Evolutionary conservation across 2,113 vertebrate genomes (phyloP).

Genomic region (Vimba vimba): DNA sequence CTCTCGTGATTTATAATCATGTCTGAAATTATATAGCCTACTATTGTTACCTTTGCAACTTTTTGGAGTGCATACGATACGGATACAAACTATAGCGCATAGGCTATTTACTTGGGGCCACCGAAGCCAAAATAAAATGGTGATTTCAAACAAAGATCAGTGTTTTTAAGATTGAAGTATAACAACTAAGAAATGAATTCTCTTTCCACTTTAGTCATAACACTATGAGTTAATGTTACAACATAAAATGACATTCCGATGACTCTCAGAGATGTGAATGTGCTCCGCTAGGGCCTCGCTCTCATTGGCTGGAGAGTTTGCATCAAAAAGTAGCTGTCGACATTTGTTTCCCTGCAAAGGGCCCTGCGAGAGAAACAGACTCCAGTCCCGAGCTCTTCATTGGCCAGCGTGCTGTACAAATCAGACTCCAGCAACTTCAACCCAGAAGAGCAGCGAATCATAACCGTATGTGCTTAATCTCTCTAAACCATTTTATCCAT

Average conservation of each 20-base stretch:
- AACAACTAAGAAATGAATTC: not conserved
- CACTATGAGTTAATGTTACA: conserved; percentile 79
- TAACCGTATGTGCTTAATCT: conserved; percentile 70
- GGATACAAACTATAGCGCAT: not conserved
- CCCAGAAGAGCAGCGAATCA: conserved; percentile 74
- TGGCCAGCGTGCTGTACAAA: conserved; percentile 80
- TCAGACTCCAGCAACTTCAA: conserved; percentile 75
- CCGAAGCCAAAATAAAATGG: not conserved
- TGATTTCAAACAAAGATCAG: not conserved
- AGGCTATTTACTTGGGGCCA: conserved; percentile 5
- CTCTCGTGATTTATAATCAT: conserved; percentile 41
- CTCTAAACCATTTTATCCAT: conserved; percentile 53
- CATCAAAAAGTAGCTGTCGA: conserved; percentile 98
- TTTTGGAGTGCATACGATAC: not conserved
- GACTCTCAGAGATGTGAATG: conserved; percentile 75
- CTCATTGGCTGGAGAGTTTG: conserved; percentile 97
- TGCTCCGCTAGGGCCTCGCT: conserved; percentile 88
- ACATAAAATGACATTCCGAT: conserved; percentile 31
- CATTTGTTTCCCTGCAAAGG: conserved; percentile 92
- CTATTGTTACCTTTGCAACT: conserved; percentile 43
- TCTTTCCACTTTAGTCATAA: conserved; percentile 52
- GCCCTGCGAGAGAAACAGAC: conserved; percentile 87
- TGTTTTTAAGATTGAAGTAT: not conserved
- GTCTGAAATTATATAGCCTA: conserved; percentile 1
- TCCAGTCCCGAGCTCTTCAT: conserved; percentile 83